Conservation (phyloP, 1,140 invertebrate species). For the Drosophila melanica region DNA sequence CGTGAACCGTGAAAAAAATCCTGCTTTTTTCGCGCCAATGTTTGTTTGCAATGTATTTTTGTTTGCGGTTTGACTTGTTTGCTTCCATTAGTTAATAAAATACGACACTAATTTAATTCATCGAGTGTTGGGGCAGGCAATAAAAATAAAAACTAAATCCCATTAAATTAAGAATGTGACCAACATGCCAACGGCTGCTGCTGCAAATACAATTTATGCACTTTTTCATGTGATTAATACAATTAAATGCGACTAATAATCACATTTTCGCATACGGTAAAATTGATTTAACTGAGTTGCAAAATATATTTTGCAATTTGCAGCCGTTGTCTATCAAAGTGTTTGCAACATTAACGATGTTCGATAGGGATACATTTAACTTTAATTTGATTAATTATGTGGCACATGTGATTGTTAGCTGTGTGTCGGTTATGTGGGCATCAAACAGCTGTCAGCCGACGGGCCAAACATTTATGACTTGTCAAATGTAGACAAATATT, state of each 20-base stretch:
- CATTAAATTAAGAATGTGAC: constrained; percentile 22
- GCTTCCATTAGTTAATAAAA: constrained; percentile 40
- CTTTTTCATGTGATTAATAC: constrained; percentile 46
- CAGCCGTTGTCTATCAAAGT: constrained; percentile 55
- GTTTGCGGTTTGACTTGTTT: constrained; percentile 52
- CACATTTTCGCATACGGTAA: constrained; percentile 7
- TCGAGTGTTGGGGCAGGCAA: constrained; percentile 4
- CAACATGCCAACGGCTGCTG: constrained; percentile 4
- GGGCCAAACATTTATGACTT: constrained; percentile 70
- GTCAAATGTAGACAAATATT: constrained; percentile 59
- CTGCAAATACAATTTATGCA: constrained; percentile 14
- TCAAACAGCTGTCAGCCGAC: constrained; percentile 55
- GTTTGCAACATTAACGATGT: constrained; percentile 59
- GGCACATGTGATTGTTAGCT: constrained; percentile 30
- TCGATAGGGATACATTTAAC: constrained; percentile 60
- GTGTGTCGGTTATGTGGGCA: constrained; percentile 8
- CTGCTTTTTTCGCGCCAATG: neutral
- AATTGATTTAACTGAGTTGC: constrained; percentile 50
- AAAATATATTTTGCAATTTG: constrained; percentile 54
- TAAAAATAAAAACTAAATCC: constrained; percentile 14
- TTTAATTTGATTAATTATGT: constrained; percentile 67
- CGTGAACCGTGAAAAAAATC: neutral
- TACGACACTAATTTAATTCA: constrained; percentile 43
- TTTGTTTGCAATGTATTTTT: constrained; percentile 43
- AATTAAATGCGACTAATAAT: constrained; percentile 42